Evolutionary conservation across 2,888 invertebrate genomes (phyloP).

Genomic region (Hermaeophaga mercurialis): DNA sequence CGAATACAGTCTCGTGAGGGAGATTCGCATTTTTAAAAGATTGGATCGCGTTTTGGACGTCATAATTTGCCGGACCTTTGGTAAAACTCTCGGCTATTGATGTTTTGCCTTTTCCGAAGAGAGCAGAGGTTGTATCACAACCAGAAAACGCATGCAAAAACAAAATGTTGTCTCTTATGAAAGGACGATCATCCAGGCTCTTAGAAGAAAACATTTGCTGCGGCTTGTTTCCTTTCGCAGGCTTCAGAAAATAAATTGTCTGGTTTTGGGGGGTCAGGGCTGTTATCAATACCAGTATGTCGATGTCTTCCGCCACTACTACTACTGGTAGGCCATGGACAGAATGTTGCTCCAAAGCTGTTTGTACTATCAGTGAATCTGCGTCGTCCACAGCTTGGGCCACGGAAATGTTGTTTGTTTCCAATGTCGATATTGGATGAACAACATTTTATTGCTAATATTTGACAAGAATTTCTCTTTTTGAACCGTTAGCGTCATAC

Average conservation of each 20-base stretch:
- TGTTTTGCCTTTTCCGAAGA: too few species aligned
- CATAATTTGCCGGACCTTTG: too few species aligned
- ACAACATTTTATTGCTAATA: constrained; percentile 6
- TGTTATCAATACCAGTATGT: constrained; percentile 11
- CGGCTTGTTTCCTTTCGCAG: background rate
- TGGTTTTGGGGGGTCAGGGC: background rate
- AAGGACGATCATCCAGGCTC: background rate
- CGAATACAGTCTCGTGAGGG: too few species aligned
- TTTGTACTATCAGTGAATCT: too few species aligned
- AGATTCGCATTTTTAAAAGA: too few species aligned
- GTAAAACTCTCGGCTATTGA: too few species aligned
- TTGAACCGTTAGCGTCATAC: constrained; percentile 1
- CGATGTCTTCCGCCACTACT: constrained; percentile 15
- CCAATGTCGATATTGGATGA: constrained; percentile 4
- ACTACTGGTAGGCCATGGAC: constrained; percentile 14
- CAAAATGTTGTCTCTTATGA: constrained; percentile 1
- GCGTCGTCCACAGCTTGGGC: too few species aligned
- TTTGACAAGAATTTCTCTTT: constrained; percentile 13
- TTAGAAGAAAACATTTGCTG: background rate
- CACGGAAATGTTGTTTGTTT: background rate
- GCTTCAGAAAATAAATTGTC: background rate
- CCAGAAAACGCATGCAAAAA: too few species aligned
- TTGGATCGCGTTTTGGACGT: too few species aligned
- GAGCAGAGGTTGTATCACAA: too few species aligned
- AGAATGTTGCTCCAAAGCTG: constrained; percentile 7